Evolutionary conservation across 2,113 vertebrate species (phyloP).

Genomic region (Sorex araneus): DNA sequence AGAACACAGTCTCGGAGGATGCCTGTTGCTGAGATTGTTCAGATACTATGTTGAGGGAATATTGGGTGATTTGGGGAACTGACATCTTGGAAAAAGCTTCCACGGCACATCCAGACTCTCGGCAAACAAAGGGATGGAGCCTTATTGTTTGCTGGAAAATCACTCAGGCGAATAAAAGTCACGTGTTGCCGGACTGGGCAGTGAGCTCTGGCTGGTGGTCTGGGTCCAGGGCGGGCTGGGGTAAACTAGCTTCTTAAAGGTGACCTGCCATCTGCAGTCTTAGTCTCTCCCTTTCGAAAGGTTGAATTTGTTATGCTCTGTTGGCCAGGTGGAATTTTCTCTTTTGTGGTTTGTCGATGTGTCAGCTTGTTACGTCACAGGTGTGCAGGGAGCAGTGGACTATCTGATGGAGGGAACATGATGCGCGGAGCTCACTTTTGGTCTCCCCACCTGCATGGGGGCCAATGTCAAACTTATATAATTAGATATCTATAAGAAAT

Average conservation of each 20-base stretch:
- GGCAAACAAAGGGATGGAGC: constrained; percentile 62
- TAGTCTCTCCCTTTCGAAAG: constrained; percentile 10
- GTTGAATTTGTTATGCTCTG: neutral
- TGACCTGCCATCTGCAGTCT: constrained; percentile 49
- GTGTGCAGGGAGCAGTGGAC: neutral
- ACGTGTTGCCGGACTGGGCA: neutral
- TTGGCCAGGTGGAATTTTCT: constrained; percentile 61
- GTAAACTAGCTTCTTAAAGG: constrained; percentile 67
- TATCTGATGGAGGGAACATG: constrained; percentile 53
- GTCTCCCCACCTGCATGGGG: constrained; percentile 28
- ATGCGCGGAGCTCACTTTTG: constrained; percentile 24
- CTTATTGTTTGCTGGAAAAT: constrained; percentile 74
- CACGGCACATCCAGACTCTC: neutral
- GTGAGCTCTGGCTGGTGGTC: constrained; percentile 58
- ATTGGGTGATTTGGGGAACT: constrained; percentile 7
- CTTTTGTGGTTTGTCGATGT: neutral
- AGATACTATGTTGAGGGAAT: constrained; percentile 7
- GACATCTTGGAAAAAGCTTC: neutral
- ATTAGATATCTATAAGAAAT: neutral
- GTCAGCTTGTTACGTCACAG: neutral
- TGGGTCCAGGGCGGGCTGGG: constrained; percentile 71
- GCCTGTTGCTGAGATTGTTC: neutral
- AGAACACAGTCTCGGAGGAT: neutral
- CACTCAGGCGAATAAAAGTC: constrained; percentile 52
- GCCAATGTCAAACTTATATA: neutral